Evolutionary conservation across 2,113 vertebrate species (phyloP), one percentile per base, ranked within the genome.

Genomic region (Theristicus caerulescens): DNA sequence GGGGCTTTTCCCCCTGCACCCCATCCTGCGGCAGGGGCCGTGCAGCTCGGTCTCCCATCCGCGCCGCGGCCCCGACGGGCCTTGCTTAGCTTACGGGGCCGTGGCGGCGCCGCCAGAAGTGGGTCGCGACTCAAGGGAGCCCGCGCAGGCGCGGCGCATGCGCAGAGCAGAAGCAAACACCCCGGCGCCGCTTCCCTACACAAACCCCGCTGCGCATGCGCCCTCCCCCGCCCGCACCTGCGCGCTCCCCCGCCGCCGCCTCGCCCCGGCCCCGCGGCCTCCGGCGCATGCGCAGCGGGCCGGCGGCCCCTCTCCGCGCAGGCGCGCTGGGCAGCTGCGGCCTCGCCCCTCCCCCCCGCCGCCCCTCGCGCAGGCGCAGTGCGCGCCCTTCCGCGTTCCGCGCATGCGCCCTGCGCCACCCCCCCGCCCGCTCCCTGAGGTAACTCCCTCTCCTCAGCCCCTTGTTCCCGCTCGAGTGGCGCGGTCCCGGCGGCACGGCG

Each of bases 161-260:
- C 95, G 92, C 77, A 6, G 2, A 2, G 1, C 9, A 1, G 5
- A 32, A 5, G 81, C 86, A 93, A 95, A 93, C 83, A 88, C 40
- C 83, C 1, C 29, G 11, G 49, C 31, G 10, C 47, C 52, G 67
- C 95, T 92, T 96, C 94, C 95, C 82, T 81, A 94, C 88, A 95
- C 95, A 90, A 80, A 94, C 7, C 5, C 2, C 7, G 57, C 0
- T 0, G 44, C 83, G 82, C 78, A 54, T 31, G 90, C 62, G 57
- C 74, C 1, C 2, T 15, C 3, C 11, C 40, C 9, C 40, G 40
- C 40, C 40, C 40, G 40, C 40, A 12, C 40, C 40, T 40, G 40
- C 40, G 40, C 40, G 40, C 40, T 40, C 40, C 40, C 40, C 40
- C 40, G 40, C 40, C 40, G 10, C 40, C 66, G 25, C 74, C 73